Conservation (phyloP, 2,113 vertebrate genomes). For the Oplegnathus fasciatus region DNA sequence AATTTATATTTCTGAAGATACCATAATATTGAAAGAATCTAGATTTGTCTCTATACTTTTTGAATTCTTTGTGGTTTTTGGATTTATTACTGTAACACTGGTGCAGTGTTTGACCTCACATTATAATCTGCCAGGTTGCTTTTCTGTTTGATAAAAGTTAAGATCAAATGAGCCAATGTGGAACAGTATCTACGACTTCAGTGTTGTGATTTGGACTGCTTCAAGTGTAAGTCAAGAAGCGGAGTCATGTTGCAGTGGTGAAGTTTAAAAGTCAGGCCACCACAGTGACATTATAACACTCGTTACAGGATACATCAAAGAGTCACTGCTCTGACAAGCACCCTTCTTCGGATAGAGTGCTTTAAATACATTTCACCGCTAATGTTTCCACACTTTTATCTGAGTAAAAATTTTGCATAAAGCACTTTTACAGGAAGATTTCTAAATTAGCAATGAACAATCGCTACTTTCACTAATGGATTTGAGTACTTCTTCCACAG, state of each 20-base stretch:
- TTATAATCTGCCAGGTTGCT: background rate
- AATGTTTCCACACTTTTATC: slow-evolving; percentile 17
- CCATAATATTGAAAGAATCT: background rate
- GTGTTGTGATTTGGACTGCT: background rate
- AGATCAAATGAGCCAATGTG: background rate
- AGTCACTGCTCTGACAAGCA: slow-evolving; percentile 9
- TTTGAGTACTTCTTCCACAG: background rate
- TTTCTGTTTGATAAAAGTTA: background rate
- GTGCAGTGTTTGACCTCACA: background rate
- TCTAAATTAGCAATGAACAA: background rate
- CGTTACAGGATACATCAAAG: background rate
- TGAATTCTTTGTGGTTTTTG: background rate
- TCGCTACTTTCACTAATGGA: slow-evolving; percentile 31
- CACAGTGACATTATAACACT: slow-evolving; percentile 2
- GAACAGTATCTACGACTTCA: background rate
- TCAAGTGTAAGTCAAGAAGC: background rate
- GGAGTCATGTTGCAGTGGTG: background rate
- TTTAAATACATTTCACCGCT: slow-evolving; percentile 26
- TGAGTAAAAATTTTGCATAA: slow-evolving; percentile 7
- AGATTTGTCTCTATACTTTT: background rate
- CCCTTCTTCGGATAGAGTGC: slow-evolving; percentile 7
- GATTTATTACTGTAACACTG: background rate
- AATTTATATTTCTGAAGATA: background rate
- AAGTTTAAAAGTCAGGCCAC: slow-evolving; percentile 7
- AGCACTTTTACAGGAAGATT: slow-evolving; percentile 11